phyloP scores from a whole-genome alignment of 2,113 vertebrate genomes.

The Bucco capensis region DNA sequence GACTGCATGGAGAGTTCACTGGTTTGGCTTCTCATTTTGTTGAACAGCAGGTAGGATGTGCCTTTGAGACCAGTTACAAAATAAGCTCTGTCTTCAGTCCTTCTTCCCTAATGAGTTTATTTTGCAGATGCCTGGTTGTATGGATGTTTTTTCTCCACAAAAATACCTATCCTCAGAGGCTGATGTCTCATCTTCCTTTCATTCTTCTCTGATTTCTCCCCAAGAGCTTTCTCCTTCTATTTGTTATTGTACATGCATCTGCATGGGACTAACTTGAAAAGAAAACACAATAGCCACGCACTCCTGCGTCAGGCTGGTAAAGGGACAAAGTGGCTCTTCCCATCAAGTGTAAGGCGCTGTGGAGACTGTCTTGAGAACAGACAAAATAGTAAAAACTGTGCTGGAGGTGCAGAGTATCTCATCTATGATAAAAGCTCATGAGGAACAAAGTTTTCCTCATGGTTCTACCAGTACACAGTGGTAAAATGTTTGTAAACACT shows the following conservation, averaged over 20 bases:
- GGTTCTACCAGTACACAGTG: not conserved
- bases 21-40: not conserved
- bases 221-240: not conserved
- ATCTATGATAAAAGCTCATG: not conserved
- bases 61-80: not conserved
- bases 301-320: not conserved
- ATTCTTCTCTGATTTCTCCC: not conserved
- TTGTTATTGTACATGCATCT: not conserved
- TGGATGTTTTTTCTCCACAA: not conserved
- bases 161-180: not conserved
- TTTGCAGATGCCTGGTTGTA: not conserved
- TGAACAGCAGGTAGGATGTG: not conserved
- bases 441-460: not conserved
- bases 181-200: not conserved
- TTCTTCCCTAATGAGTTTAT: not conserved
- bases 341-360: not conserved
- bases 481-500: not conserved
- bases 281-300: not conserved
- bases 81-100: not conserved
- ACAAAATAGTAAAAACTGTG: not conserved
- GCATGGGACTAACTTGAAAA: not conserved
- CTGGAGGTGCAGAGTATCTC: not conserved
- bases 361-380: not conserved
- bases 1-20: fast-evolving
- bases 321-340: not conserved